Conservation (phyloP, 1,140 invertebrate species). For the Zophobas morio region DNA sequence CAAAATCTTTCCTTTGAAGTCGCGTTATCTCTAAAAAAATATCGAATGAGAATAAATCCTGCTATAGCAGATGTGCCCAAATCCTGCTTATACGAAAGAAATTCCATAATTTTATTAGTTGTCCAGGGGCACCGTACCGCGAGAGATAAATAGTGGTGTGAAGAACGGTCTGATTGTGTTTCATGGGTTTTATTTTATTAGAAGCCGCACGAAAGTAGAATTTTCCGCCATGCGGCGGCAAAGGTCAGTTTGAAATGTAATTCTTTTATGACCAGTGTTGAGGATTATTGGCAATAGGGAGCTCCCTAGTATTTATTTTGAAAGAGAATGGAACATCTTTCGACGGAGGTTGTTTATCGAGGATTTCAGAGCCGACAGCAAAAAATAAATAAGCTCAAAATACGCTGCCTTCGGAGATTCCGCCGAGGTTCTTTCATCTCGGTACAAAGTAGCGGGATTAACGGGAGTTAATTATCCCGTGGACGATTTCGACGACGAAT, state of each 20-base stretch:
- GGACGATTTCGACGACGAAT: no score
- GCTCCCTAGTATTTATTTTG: neutral
- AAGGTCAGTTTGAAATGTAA: neutral
- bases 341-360: neutral
- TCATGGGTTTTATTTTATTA: neutral
- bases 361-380: neutral
- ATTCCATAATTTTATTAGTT: conserved; percentile 20
- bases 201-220: neutral
- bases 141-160: conserved; percentile 16
- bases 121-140: conserved; percentile 4
- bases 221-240: neutral
- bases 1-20: no score
- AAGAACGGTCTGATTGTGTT: conserved; percentile 2
- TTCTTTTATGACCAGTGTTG: neutral
- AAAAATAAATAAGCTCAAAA: no score
- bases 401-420: no score
- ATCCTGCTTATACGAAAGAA: neutral
- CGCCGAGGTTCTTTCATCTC: no score
- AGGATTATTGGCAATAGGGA: neutral
- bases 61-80: conserved; percentile 11
- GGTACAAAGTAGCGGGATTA: no score
- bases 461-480: no score
- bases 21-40: neutral
- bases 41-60: conserved; percentile 11
- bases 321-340: neutral